phyloP scores from a whole-genome alignment of 2,888 invertebrate genomes.

The Cheilosia variabilis region DNA sequence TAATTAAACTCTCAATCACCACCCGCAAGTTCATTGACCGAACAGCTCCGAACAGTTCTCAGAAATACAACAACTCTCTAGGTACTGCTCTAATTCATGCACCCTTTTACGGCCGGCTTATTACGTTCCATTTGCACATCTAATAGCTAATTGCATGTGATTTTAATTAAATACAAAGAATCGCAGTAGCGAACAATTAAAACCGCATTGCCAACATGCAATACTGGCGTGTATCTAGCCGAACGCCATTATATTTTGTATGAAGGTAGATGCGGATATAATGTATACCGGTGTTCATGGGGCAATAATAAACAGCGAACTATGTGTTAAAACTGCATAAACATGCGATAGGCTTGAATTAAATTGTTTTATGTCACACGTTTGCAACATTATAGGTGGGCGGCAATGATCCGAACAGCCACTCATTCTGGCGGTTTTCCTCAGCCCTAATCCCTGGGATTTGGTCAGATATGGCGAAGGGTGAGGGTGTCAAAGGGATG shows the following conservation, averaged over 20 bases:
- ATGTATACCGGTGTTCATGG: background rate
- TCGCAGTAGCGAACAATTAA: slow-evolving; percentile 66
- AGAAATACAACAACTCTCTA: background rate
- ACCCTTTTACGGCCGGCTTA: slow-evolving; percentile 7
- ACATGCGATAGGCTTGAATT: slow-evolving; percentile 56
- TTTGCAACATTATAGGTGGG: background rate
- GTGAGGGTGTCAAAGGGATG: slow-evolving; percentile 15
- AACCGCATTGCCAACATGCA: slow-evolving; percentile 59
- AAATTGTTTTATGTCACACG: slow-evolving; percentile 16
- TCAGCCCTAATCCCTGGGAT: slow-evolving; percentile 52
- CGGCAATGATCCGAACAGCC: background rate
- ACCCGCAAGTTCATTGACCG: slow-evolving; percentile 27
- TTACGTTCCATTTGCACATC: slow-evolving; percentile 34
- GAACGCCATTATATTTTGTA: slow-evolving; percentile 6
- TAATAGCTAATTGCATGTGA: slow-evolving; percentile 56
- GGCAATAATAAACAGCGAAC: slow-evolving; percentile 16
- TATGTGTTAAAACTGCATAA: slow-evolving; percentile 48
- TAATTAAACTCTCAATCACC: background rate
- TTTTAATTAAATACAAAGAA: slow-evolving; percentile 54
- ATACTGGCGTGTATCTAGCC: background rate
- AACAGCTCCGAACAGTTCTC: background rate
- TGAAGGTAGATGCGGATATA: background rate
- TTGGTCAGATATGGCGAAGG: slow-evolving; percentile 15
- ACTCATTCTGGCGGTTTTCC: slow-evolving; percentile 15
- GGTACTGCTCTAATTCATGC: slow-evolving; percentile 20